These are phyloP conservation scores for Madoqua kirkii DNA, from an alignment of 2,113 vertebrate genomes.

Conservation along the genomic window DNA sequence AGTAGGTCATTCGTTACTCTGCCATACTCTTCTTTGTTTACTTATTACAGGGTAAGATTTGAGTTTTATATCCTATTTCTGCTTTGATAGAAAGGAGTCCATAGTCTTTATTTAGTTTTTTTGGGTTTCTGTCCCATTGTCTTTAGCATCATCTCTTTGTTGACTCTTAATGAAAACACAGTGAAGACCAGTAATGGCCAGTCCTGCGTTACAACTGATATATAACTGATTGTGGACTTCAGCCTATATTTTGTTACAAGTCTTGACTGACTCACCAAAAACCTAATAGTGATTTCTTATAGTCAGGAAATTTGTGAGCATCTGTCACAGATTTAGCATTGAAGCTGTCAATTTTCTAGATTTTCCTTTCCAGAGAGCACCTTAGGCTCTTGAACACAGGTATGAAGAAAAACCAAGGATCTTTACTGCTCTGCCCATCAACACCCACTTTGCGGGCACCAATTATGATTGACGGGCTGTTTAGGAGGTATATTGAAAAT, in stretches of 20 bases:
- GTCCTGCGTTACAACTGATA: neutral
- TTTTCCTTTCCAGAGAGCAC: constrained; percentile 7
- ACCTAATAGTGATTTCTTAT: neutral
- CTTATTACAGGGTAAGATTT: neutral
- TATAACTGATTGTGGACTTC: neutral
- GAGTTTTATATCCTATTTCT: constrained; percentile 42
- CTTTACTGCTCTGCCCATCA: neutral
- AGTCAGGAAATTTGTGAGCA: neutral
- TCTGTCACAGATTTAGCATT: constrained; percentile 2
- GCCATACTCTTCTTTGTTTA: constrained; percentile 31
- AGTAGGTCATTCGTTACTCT: constrained; percentile 37
- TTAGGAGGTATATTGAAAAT: constrained; percentile 21
- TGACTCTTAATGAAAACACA: constrained; percentile 14
- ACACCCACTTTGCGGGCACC: neutral
- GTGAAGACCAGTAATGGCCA: neutral
- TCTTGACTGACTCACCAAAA: neutral
- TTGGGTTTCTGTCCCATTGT: neutral
- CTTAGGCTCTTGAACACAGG: neutral
- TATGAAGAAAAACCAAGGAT: neutral
- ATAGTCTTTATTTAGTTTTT: neutral
- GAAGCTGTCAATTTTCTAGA: constrained; percentile 3
- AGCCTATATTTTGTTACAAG: neutral
- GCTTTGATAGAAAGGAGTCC: neutral
- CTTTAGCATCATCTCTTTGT: neutral
- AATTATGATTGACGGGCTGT: neutral